Base-by-base conservation (phyloP, 2,797 vertebrate species). In the Psittacula derbiana region DNA sequence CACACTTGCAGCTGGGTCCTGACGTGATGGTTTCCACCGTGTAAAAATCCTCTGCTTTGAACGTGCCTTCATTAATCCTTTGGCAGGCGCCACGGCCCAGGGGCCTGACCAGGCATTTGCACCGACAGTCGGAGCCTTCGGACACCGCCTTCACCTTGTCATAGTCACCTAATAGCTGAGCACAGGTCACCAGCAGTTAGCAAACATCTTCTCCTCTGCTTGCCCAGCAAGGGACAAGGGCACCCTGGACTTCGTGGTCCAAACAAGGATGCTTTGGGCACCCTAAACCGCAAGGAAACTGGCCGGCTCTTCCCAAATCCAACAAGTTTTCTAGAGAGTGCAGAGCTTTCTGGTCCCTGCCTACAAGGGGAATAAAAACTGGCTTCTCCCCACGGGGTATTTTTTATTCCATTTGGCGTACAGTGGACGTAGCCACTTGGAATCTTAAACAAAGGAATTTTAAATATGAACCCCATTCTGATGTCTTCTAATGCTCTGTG, bases 81-180 rank as follows among this genome's bases (percentile, higher is more conserved):
- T 97, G 97, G 95, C 99, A 99, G 93, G 99, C 98, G 3, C 98
- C 98, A 3, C 98, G 98, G 97, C 99, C 98, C 98, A 99, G 96
- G 80, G 99, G 99, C 95, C 98, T 98, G 98, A 99, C 99, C 97
- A 99, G 98, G 98, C 99, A 99, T 98, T 99, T 99, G 98, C 99
- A 99, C 76, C 98, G 98, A 97, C 99, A 99, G 98, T 99, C 97
- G 31, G 99, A 98, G 98, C 99, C 99, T 98, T 99, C 99, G 5
- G 99, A 99, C 95, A 99, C 98, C 1, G 99, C 98, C 98, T 99
- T 99, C 97, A 99, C 99, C 98, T 99, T 99, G 98, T 99, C 99
- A 96, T 99, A 99, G 98, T 99, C 99, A 97, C 99, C 99, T 98
- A 99, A 98, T 96, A 99, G 97, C 99, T 99, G 98, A 95, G 91